Evolutionary conservation across 30 jellyfish, hydroid and myxozoan species (phyloP), one percentile per base, ranked within the genome.

Genomic region (Mastigias papua): DNA sequence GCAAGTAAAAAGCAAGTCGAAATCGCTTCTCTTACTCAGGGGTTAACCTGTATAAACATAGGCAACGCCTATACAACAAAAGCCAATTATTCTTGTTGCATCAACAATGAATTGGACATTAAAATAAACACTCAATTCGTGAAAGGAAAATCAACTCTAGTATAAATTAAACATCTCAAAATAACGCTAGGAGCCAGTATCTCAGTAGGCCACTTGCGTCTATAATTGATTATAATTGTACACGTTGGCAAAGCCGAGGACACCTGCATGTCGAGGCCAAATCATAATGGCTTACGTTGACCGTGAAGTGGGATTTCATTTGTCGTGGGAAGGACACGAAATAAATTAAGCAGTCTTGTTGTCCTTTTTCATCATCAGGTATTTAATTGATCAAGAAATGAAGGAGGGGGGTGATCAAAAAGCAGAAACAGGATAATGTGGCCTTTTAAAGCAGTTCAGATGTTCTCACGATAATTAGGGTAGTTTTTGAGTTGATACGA

Each of bases 121-220:
- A 72, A 72, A 32, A 30, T 58, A 72, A 72, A 72, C 84, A 72
- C 28, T 32, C 48, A 19, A 72, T 32, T 34, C 58, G 17, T 32
- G 48, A 48, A 48, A 72, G 35, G 71, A 48, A 37, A 30, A 20
- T 57, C 60, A 26, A 22, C 32, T 22, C 58, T 78, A 26, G 9
- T 58, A 0, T 23, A 19, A 50, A 48, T 78, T 49, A 49, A 29
- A 78, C 34, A 51, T 78, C 78, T 35, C 67, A 29, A 58, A 33
- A 4, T 8, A 57, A 78, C 64, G 78, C 25, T 6, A 25, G 25
- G 28, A 10, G 48, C 9, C 46, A 54, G 88, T 78, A 46, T 22
- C 88, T 57, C 88, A 62, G 88, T 67, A 78, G 88, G 88, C 88
- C 88, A 78, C 88, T 78, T 78, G 88, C 65, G 26, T 31, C 88